Conservation (phyloP, 2,888 invertebrate genomes). For the Microctonus hyperodae region DNA sequence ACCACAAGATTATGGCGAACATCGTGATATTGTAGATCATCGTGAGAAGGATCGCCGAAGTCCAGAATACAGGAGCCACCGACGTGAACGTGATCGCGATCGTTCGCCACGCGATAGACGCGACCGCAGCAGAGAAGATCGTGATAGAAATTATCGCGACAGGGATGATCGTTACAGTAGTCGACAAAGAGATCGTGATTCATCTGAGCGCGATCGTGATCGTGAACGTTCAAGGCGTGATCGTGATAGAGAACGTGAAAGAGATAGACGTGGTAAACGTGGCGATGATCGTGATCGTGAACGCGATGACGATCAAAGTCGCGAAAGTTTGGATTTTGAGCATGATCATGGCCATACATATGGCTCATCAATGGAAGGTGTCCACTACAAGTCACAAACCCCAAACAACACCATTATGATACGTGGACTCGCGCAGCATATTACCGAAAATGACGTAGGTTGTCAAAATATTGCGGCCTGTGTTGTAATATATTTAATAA, state of each 20-base stretch:
- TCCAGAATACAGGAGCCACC: slow-evolving; percentile 57
- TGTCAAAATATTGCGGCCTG: slow-evolving; percentile 36
- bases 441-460: slow-evolving; percentile 79
- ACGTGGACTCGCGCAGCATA: slow-evolving; percentile 76
- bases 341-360: slow-evolving; percentile 58
- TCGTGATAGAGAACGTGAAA: slow-evolving; percentile 55
- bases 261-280: slow-evolving; percentile 48
- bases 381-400: slow-evolving; percentile 67
- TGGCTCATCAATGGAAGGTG: slow-evolving; percentile 61
- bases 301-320: slow-evolving; percentile 59
- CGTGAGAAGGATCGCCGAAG: slow-evolving; percentile 53
- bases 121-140: slow-evolving; percentile 39
- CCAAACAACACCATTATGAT: slow-evolving; percentile 79
- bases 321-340: slow-evolving; percentile 58
- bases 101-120: slow-evolving; percentile 34
- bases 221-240: slow-evolving; percentile 55
- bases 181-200: slow-evolving; percentile 38
- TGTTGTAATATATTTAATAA: no score
- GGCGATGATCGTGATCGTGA: slow-evolving; percentile 51
- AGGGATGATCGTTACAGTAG: slow-evolving; percentile 55
- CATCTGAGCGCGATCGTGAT: slow-evolving; percentile 49
- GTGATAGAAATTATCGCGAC: slow-evolving; percentile 49
- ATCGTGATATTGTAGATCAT: slow-evolving; percentile 48
- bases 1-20: slow-evolving; percentile 55
- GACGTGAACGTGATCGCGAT: slow-evolving; percentile 38